Evolutionary conservation across 2,888 invertebrate species (phyloP), one percentile per base, ranked within the genome.

Genomic region (Melanophora roralis): DNA sequence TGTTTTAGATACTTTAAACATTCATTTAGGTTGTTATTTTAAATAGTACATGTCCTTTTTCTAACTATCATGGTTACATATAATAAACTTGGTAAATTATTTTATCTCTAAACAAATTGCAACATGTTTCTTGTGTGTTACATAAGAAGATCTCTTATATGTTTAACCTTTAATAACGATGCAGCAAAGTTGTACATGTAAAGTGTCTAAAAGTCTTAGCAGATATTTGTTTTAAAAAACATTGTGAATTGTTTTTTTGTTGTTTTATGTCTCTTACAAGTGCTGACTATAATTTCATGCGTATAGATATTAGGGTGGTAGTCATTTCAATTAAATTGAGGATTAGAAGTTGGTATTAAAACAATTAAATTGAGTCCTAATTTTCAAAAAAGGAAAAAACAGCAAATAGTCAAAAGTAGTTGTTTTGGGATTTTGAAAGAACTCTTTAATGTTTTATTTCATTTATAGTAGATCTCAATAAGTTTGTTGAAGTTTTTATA

Each of bases 71-170:
- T 76, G 62, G n/a, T n/a, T n/a, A n/a, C 47, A 55, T 27, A 27
- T 27, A 27, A 6, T 27, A 27, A 27, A 27, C 6, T 59, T 59
- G 64, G 59, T 21, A 72, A 59, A 59, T 45, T 65, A 64, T 77
- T 72, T 65, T 49, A 71, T 57, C 55, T 68, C 45, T 59, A 38
- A 74, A 64, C 71, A 64, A 77, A 77, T 76, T 76, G 75, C 55
- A 62, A 47, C 75, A 76, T 76, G 68, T 69, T 69, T 75, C 36
- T 71, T 55, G 32, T 47, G 27, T 21, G n/a, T n/a, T n/a, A n/a
- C n/a, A n/a, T n/a, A n/a, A n/a, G n/a, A n/a, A n/a, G n/a, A n/a
- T 21, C 40, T 21, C 6, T 2, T 21, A 14, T 34, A 8, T 32
- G 16, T n/a, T 3, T 34, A 60, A 43, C 60, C 60, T 51, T 60